Evolutionary conservation across 2,113 vertebrate genomes (phyloP).

Genomic region (Lagenorhynchus albirostris): DNA sequence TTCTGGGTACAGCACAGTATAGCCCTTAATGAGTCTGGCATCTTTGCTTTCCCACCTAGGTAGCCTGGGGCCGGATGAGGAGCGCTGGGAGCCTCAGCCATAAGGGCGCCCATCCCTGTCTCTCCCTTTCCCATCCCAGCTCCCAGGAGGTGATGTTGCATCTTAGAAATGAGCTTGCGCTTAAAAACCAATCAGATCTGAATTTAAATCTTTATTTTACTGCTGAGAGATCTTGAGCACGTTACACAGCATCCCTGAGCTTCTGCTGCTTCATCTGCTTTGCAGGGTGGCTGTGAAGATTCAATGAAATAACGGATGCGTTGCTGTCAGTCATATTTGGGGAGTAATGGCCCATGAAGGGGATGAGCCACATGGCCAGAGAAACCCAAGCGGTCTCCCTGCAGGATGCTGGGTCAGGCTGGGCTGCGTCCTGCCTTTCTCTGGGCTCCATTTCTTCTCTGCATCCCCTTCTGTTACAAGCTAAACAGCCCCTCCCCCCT

Average conservation of each 20-base stretch:
- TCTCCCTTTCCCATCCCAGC: not conserved
- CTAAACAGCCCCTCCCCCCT: not conserved
- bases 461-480: not conserved
- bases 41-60: not conserved
- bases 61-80: not conserved
- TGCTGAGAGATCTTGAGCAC: not conserved
- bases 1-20: not conserved
- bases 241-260: not conserved
- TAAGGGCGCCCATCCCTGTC: not conserved
- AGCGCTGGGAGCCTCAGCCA: accelerated
- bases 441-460: not conserved
- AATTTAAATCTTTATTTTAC: constrained; percentile 25
- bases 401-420: no score
- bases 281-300: not conserved
- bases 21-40: no score
- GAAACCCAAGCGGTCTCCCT: not conserved
- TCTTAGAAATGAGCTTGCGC: not conserved
- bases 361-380: not conserved
- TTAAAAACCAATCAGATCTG: not conserved
- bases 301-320: not conserved
- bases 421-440: not conserved
- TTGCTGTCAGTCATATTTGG: not conserved
- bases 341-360: not conserved
- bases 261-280: constrained; percentile 7
- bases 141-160: not conserved